phyloP scores from a whole-genome alignment of 1,140 invertebrate species.

The Calephelis nemesis region DNA sequence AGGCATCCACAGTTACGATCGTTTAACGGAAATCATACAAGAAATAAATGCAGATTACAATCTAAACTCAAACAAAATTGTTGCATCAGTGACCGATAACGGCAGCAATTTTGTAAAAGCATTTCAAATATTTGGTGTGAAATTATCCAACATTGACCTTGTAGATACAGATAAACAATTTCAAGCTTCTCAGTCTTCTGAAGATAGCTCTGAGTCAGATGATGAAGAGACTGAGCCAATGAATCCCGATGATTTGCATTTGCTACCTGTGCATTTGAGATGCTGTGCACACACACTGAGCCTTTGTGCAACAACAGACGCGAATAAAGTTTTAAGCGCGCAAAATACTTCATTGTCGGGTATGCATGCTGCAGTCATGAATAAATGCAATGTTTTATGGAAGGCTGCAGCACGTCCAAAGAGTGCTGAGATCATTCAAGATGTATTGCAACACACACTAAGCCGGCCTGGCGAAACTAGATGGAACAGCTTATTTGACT shows the following conservation, averaged over 20 bases:
- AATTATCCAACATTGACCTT: conserved; percentile 27
- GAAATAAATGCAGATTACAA: conserved; percentile 30
- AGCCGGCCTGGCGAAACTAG: conserved; percentile 25
- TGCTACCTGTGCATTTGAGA: conserved; percentile 29
- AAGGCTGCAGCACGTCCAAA: conserved; percentile 31
- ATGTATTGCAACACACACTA: conserved; percentile 29
- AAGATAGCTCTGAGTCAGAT: conserved; percentile 29
- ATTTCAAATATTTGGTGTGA: conserved; percentile 33
- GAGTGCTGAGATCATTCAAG: conserved; percentile 31
- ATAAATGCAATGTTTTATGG: conserved; percentile 31
- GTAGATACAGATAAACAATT: conserved; percentile 27
- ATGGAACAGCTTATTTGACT: conserved; percentile 32
- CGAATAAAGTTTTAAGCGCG: conserved; percentile 27
- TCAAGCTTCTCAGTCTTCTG: conserved; percentile 22
- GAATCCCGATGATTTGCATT: conserved; percentile 26
- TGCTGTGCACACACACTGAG: conserved; percentile 27
- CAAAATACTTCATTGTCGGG: conserved; percentile 26
- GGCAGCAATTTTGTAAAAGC: conserved; percentile 35
- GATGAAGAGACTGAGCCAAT: conserved; percentile 19
- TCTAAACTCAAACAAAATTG: conserved; percentile 26
- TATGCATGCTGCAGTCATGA: conserved; percentile 30
- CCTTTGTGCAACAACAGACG: conserved; percentile 23
- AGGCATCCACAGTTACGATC: conserved; percentile 23
- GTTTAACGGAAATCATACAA: conserved; percentile 22
- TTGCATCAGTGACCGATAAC: conserved; percentile 30